These are phyloP conservation scores for Lucilia cuprina DNA, from an alignment of 1,140 invertebrate species.

Conservation along the genomic window DNA sequence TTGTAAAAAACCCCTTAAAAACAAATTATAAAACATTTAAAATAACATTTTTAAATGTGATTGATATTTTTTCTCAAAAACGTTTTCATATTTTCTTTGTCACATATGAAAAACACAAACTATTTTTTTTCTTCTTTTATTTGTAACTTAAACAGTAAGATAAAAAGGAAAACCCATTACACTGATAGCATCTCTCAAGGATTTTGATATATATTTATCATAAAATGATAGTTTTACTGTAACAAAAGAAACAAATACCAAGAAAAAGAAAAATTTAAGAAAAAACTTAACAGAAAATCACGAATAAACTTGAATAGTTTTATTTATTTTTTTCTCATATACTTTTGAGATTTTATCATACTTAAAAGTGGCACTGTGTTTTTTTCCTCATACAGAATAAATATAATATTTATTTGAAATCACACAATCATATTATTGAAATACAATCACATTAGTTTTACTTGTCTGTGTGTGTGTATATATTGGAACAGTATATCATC, in stretches of 20 bases:
- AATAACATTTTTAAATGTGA: background rate
- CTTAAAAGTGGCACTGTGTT: background rate
- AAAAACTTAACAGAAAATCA: background rate
- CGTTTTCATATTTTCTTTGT: background rate
- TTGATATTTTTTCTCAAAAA: background rate
- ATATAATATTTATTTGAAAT: background rate
- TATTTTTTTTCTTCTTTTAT: background rate
- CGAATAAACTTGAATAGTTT: background rate
- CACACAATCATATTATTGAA: background rate
- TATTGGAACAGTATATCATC: background rate
- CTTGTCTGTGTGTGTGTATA: background rate
- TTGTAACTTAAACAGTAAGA: background rate
- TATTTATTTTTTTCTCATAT: background rate
- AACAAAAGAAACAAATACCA: background rate
- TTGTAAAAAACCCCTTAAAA: background rate
- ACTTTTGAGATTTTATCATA: background rate
- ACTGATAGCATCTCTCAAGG: background rate
- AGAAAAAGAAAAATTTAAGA: background rate
- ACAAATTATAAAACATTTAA: background rate
- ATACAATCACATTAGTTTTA: background rate
- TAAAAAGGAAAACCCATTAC: background rate
- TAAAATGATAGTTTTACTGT: background rate
- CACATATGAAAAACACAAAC: background rate
- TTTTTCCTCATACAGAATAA: background rate
- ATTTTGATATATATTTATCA: background rate